These are phyloP conservation scores for Hippopotamyrus pictus DNA, from an alignment of 2,797 vertebrate species.

Conservation along the genomic window DNA sequence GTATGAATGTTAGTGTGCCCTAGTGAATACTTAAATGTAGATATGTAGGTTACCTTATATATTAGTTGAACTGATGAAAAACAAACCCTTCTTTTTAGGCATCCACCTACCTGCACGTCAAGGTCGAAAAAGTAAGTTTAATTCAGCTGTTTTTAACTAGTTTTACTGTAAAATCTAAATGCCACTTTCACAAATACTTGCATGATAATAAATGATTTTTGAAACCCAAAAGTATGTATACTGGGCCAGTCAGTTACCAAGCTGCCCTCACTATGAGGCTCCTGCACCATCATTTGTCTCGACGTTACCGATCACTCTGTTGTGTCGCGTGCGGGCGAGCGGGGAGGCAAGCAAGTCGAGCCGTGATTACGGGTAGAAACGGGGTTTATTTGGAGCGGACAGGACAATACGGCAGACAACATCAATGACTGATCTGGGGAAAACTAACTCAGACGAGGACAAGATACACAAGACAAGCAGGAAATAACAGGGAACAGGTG, in stretches of 20 bases:
- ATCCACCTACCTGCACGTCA: constrained; percentile 43
- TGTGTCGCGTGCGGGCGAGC: too few relatives aligned
- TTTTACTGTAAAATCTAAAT: background rate
- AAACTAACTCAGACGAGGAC: too few relatives aligned
- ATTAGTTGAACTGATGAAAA: background rate
- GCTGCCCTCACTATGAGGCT: background rate
- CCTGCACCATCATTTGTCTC: background rate
- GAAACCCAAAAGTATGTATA: background rate
- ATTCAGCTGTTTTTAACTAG: background rate
- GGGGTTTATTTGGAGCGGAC: too few relatives aligned
- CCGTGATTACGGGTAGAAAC: too few relatives aligned
- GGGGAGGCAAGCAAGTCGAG: too few relatives aligned
- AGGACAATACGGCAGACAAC: too few relatives aligned
- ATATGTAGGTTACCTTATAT: background rate
- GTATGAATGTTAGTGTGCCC: background rate
- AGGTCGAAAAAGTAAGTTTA: constrained; percentile 56
- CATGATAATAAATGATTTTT: background rate
- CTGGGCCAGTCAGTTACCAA: background rate
- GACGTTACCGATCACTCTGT: background rate
- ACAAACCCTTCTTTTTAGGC: constrained; percentile 34
- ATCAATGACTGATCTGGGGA: too few relatives aligned
- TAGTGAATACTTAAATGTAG: background rate
- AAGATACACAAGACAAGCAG: too few relatives aligned
- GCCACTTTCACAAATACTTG: background rate
- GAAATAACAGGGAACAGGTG: too few relatives aligned